Evolutionary conservation across 2,113 vertebrate genomes (phyloP), one percentile per base, ranked within the genome.

Genomic region (Indicator maculatus): DNA sequence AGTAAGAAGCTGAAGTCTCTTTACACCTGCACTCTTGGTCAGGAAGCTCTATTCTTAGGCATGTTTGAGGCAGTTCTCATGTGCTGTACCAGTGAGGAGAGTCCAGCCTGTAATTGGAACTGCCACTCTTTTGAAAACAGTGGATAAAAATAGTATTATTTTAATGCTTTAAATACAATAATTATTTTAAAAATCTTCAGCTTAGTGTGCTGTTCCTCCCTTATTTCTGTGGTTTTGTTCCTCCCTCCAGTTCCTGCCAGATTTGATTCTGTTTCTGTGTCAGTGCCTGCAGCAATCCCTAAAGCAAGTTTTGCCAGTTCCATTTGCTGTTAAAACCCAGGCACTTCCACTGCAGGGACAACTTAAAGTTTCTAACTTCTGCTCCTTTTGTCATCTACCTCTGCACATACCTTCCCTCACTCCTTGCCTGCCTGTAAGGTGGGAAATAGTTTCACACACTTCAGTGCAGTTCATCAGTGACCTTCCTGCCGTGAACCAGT

Each of bases 221-320:
- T 55, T 64, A 53, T 59, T 88, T 87, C 77, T 84, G 47, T 63
- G 6, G 8, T 39, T 67, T 6, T 69, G 64, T 87, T 84, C 73
- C 93, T 83, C n/a, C 82, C 77, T 38, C 52, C 55, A 60, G 45
- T 61, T 82, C 45, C 82, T 95, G 83, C 30, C 86, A 73, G 78
- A 44, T 80, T 61, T 92, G 30, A 88, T 94, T 90, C 63, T 83
- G 21, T 89, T 86, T 89, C 78, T 88, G 18, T 91, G 93, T 88
- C 59, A 76, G 45, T 60, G 95, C 83, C 71, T 91, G 55, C 85
- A 72, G 81, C 64, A 90, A 83, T 86, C 72, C 71, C 79, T 92
- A 12, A 61, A 87, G 83, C 90, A 85, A 69, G 71, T 93, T 86
- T 93, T 89, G 56, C 65, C 86, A 65, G 33, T 83, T 84, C 36